Percentiles rank a stretch among this genome's conserved stretches.
Evolutionary conservation across 2,113 vertebrate genomes (phyloP).

Genomic region (Noturus placidus): DNA sequence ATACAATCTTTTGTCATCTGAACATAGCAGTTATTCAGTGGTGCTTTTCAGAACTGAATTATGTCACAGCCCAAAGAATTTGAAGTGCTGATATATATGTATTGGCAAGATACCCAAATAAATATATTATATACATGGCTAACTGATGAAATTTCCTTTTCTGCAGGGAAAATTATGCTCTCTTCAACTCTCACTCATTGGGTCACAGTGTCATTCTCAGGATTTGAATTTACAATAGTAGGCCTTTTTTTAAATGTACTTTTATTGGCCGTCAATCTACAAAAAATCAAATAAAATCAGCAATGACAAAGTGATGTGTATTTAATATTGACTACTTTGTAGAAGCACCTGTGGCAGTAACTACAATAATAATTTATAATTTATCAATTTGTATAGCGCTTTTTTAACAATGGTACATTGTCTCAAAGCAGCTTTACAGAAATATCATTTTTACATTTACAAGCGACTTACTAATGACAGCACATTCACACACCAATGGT

Average conservation of each 20-base stretch:
- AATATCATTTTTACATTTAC: too few species aligned
- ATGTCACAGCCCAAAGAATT: not conserved
- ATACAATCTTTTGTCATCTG: slow-evolving; percentile 32
- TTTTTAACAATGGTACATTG: too few species aligned
- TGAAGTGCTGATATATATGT: not conserved
- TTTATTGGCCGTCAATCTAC: not conserved
- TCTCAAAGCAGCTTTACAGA: too few species aligned
- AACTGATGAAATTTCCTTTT: not conserved
- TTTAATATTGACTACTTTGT: not conserved
- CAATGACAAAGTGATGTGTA: not conserved
- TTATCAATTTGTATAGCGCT: too few species aligned
- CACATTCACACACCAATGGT: too few species aligned
- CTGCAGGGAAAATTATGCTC: not conserved
- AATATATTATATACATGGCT: not conserved
- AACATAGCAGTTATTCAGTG: slow-evolving; percentile 8
- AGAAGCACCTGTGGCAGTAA: not conserved
- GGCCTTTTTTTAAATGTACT: not conserved
- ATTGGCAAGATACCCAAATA: not conserved
- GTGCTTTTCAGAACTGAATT: not conserved
- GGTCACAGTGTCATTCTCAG: not conserved
- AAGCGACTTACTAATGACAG: too few species aligned
- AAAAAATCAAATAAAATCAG: not conserved
- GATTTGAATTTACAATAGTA: not conserved
- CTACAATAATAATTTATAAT: too few species aligned
- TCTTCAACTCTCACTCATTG: not conserved